phyloP scores from a whole-genome alignment of 2,888 invertebrate genomes.

The Thelaira solivaga region DNA sequence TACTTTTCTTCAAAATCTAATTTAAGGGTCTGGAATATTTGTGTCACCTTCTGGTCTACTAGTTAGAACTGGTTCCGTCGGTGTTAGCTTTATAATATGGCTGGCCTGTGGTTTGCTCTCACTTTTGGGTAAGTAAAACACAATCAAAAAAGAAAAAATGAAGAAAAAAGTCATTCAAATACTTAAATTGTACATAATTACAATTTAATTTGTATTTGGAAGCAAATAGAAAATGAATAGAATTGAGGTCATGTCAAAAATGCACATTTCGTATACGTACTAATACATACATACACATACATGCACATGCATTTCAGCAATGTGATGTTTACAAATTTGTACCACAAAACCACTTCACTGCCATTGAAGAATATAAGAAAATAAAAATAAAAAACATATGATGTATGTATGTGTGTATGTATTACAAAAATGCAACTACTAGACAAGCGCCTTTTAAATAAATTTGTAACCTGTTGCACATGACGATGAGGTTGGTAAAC shows the following conservation, averaged over 20 bases:
- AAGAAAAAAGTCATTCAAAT: no score
- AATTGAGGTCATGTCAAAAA: slow-evolving; percentile 27
- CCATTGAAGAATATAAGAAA: neutral
- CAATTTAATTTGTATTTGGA: neutral
- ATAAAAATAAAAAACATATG: no score
- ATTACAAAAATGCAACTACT: slow-evolving; percentile 1
- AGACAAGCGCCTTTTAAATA: slow-evolving; percentile 48
- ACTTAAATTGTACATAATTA: no score
- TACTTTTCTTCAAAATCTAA: neutral
- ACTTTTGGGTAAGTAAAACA: slow-evolving; percentile 84
- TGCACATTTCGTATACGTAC: neutral
- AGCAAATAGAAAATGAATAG: neutral
- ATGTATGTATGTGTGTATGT: no score
- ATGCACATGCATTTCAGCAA: neutral
- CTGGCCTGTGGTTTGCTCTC: slow-evolving; percentile 94
- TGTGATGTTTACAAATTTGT: neutral
- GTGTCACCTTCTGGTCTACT: slow-evolving; percentile 97
- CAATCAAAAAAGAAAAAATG: neutral
- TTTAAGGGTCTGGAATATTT: slow-evolving; percentile 96
- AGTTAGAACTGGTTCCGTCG: slow-evolving; percentile 94
- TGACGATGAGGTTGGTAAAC: slow-evolving; percentile 47
- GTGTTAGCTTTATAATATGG: slow-evolving; percentile 96
- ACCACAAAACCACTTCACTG: neutral
- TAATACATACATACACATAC: no score
- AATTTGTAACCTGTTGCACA: slow-evolving; percentile 59